A percentile compares a stretch with the other conserved stretches of the same genome.
Conservation (phyloP, 2,113 vertebrate genomes). For the Dromas ardeola region DNA sequence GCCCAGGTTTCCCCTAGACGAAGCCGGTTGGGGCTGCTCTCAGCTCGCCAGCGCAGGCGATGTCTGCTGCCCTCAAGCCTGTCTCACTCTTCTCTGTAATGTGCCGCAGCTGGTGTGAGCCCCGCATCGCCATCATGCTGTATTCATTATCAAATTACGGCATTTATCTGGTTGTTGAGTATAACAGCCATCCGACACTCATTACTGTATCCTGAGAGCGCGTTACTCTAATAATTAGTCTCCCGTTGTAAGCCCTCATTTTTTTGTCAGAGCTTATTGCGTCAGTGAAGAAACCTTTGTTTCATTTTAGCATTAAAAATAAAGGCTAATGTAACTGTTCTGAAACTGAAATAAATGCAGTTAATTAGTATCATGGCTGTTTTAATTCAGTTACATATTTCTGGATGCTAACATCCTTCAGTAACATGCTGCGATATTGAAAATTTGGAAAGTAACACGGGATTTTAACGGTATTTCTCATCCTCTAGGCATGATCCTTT, state of each 20-base stretch:
- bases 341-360: neutral
- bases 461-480: neutral
- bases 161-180: neutral
- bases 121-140: neutral
- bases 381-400: neutral
- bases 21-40: neutral
- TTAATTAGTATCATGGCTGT: conserved; percentile 16
- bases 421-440: neutral
- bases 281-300: neutral
- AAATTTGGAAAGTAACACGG: neutral
- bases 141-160: neutral
- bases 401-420: neutral
- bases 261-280: conserved; percentile 33
- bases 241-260: neutral
- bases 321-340: neutral
- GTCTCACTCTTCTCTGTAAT: neutral
- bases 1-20: too few relatives aligned
- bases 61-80: neutral
- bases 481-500: neutral
- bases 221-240: neutral
- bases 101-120: neutral
- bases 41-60: accelerated
- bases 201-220: neutral
- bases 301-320: neutral
- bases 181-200: neutral